These are phyloP conservation scores for Megaceryle torquata DNA, from an alignment of 2,113 vertebrate genomes.

Conservation along the genomic window DNA sequence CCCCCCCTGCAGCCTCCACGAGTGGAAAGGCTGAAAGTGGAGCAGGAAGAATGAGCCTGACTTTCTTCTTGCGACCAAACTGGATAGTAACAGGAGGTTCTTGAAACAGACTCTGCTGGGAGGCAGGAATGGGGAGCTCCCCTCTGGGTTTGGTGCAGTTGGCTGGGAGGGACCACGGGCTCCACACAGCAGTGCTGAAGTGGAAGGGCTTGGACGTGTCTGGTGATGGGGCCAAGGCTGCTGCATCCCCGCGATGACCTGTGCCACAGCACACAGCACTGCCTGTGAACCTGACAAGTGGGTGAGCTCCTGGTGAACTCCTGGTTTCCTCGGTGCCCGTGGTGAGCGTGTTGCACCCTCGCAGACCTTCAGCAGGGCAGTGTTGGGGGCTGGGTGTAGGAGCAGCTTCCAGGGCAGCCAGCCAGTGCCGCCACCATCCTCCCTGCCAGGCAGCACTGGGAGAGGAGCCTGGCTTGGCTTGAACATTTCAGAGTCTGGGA, in stretches of 20 bases:
- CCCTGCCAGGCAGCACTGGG: rapidly evolving
- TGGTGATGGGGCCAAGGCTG: slow-evolving; percentile 24
- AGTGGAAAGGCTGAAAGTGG: not conserved
- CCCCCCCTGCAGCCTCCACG: not conserved
- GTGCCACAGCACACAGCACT: not conserved
- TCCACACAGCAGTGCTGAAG: not conserved
- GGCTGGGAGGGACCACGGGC: slow-evolving; percentile 53
- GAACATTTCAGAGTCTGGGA: not conserved
- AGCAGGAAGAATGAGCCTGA: not conserved
- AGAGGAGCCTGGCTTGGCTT: not conserved
- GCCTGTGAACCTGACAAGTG: not conserved
- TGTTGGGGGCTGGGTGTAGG: rapidly evolving
- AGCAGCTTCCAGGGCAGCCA: not conserved
- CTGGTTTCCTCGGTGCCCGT: not conserved
- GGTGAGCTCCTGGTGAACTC: not conserved
- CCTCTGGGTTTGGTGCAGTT: slow-evolving; percentile 6
- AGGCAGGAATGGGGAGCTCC: not conserved
- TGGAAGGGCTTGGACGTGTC: slow-evolving; percentile 30
- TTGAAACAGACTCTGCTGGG: not conserved
- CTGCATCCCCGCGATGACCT: slow-evolving; percentile 50
- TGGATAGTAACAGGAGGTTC: slow-evolving; percentile 42
- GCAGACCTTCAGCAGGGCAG: not conserved
- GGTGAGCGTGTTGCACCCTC: not conserved
- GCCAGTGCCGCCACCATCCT: not conserved
- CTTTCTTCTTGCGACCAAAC: not conserved